A percentile compares a stretch with the other conserved stretches of the same genome.
Conservation (phyloP, 2,797 vertebrate species). For the Pachyuromys duprasi region DNA sequence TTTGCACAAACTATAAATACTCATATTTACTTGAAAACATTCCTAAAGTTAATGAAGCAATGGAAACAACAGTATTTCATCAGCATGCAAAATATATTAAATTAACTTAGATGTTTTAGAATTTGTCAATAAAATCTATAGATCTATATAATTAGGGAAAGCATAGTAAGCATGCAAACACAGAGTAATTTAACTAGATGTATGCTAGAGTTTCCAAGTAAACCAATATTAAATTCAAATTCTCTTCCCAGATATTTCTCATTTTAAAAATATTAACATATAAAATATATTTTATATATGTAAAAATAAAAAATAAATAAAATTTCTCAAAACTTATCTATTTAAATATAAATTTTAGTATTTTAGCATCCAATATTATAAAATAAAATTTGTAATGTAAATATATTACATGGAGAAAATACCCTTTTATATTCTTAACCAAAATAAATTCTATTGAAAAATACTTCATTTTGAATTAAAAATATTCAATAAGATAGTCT, state of each 20-base stretch:
- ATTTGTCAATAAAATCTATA: slow-evolving; percentile 61
- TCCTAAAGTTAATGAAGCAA: slow-evolving; percentile 80
- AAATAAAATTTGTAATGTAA: slow-evolving; percentile 68
- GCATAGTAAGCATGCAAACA: slow-evolving; percentile 84
- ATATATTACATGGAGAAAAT: slow-evolving; percentile 79
- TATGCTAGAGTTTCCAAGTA: slow-evolving; percentile 74
- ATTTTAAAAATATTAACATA: slow-evolving; percentile 82
- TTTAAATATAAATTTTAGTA: slow-evolving; percentile 73
- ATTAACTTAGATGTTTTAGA: slow-evolving; percentile 69
- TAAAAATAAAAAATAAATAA: slow-evolving; percentile 82
- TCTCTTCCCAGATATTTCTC: slow-evolving; percentile 79
- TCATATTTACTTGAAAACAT: slow-evolving; percentile 87
- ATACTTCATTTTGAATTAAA: slow-evolving; percentile 70
- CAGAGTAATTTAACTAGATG: slow-evolving; percentile 68
- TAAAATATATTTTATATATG: slow-evolving; percentile 75
- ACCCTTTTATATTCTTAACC: slow-evolving; percentile 80
- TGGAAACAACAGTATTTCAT: slow-evolving; percentile 66
- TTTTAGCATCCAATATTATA: slow-evolving; percentile 48
- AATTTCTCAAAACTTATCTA: slow-evolving; percentile 72
- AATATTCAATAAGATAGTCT: slow-evolving; percentile 39
- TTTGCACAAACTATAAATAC: slow-evolving; percentile 91
- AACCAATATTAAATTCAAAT: slow-evolving; percentile 75
- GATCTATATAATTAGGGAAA: slow-evolving; percentile 83
- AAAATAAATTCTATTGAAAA: slow-evolving; percentile 73
- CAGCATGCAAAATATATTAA: slow-evolving; percentile 89